These are phyloP conservation scores for Macrophya annulata DNA, from an alignment of 2,888 invertebrate species.

Conservation along the genomic window DNA sequence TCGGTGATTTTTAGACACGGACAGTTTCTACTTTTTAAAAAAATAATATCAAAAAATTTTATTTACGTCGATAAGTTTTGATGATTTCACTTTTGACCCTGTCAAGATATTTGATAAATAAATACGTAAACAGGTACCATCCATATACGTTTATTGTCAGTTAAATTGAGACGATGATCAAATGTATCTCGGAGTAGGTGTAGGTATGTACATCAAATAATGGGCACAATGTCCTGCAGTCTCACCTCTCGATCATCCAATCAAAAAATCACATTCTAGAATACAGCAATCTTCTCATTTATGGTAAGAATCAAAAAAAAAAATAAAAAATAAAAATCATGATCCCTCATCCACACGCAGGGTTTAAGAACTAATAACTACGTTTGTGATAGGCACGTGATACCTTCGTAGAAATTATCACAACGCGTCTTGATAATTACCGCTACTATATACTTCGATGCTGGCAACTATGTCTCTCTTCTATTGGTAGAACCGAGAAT, in stretches of 20 bases:
- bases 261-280: neutral
- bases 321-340: no score
- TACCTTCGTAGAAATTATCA: constrained; percentile 14
- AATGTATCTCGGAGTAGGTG: neutral
- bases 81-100: constrained; percentile 40
- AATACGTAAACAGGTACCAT: neutral
- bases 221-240: neutral
- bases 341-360: neutral
- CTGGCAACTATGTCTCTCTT: neutral
- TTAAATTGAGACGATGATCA: neutral
- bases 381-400: neutral
- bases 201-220: no score
- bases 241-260: neutral
- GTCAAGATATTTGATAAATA: neutral
- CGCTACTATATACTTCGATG: neutral
- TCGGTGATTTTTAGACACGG: neutral
- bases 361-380: neutral
- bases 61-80: neutral
- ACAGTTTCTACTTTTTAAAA: neutral
- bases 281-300: constrained; percentile 2
- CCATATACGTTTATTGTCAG: no score
- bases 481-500: neutral
- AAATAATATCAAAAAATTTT: neutral
- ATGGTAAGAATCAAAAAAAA: neutral
- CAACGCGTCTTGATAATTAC: neutral